Conservation (phyloP, 1,140 invertebrate genomes). For the Ceratina australensis region DNA sequence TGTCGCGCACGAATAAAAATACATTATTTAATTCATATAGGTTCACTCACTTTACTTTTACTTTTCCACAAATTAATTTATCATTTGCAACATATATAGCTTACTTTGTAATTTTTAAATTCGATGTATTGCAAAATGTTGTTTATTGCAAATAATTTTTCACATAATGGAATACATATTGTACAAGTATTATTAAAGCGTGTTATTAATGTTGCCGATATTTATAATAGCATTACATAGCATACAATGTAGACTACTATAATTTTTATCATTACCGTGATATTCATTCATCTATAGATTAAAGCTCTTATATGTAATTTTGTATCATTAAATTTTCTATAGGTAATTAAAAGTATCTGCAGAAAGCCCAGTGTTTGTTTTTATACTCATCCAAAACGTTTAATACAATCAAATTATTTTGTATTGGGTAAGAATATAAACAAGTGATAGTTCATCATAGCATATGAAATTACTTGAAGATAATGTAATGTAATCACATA, state of each 20-base stretch:
- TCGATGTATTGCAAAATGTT: slow-evolving; percentile 29
- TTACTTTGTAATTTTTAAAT: neutral
- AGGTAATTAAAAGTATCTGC: slow-evolving; percentile 21
- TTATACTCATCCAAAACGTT: neutral
- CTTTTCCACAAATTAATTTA: too few species aligned
- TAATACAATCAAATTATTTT: slow-evolving; percentile 1
- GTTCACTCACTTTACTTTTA: too few species aligned
- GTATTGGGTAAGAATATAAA: too few species aligned
- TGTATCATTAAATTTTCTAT: slow-evolving; percentile 20
- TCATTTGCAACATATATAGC: neutral
- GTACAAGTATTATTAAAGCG: slow-evolving; percentile 30
- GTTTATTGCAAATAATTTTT: slow-evolving; percentile 38
- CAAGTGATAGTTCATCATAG: neutral
- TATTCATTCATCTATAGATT: slow-evolving; percentile 27
- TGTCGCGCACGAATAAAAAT: too few species aligned
- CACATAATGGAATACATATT: slow-evolving; percentile 15
- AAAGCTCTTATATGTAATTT: slow-evolving; percentile 8
- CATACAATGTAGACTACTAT: slow-evolving; percentile 7
- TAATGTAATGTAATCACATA: neutral
- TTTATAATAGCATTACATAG: slow-evolving; percentile 11
- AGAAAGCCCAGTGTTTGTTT: slow-evolving; percentile 7
- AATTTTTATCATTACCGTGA: slow-evolving; percentile 5
- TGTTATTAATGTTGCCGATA: slow-evolving; percentile 24
- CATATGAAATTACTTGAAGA: slow-evolving; percentile 26
- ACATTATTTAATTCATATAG: too few species aligned